Percentiles rank a stretch among this genome's conserved stretches.
Evolutionary conservation across 1,140 invertebrate genomes (phyloP).

Genomic region (Micrasema longulum): DNA sequence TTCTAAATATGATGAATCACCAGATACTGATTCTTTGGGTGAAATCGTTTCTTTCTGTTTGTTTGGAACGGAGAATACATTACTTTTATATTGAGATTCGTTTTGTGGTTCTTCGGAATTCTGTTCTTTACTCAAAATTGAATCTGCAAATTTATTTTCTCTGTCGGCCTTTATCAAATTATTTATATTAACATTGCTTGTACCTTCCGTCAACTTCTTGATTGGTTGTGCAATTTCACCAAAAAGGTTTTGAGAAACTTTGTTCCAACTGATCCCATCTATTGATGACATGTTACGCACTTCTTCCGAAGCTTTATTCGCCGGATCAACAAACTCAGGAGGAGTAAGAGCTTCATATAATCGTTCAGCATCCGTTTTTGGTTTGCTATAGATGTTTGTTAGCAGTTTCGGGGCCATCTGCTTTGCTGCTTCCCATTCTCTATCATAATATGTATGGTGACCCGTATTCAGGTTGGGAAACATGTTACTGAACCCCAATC

Average conservation of each 20-base stretch:
- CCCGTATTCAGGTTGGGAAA: slow-evolving; percentile 57
- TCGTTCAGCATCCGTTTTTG: slow-evolving; percentile 52
- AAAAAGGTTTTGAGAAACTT: slow-evolving; percentile 54
- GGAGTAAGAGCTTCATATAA: slow-evolving; percentile 59
- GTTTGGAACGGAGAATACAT: too few relatives aligned
- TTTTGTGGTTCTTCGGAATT: too few relatives aligned
- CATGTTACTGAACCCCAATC: slow-evolving; percentile 11
- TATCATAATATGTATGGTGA: slow-evolving; percentile 61
- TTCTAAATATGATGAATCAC: slow-evolving; percentile 18
- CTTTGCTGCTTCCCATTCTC: slow-evolving; percentile 67
- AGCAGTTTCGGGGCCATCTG: slow-evolving; percentile 65
- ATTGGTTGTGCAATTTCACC: slow-evolving; percentile 62
- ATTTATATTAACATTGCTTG: neutral
- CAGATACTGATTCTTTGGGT: slow-evolving; percentile 49
- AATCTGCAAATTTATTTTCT: too few relatives aligned
- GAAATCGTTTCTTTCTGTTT: too few relatives aligned
- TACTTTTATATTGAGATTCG: too few relatives aligned
- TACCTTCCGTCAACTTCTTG: slow-evolving; percentile 36
- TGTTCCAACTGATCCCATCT: slow-evolving; percentile 57
- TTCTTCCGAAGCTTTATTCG: slow-evolving; percentile 57
- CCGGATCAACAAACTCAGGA: neutral
- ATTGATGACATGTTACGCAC: slow-evolving; percentile 56
- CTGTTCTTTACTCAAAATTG: too few relatives aligned
- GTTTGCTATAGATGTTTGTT: slow-evolving; percentile 64
- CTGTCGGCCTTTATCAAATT: too few relatives aligned